A percentile compares a stretch with the other conserved stretches of the same genome.
Evolutionary conservation across 1,140 invertebrate genomes (phyloP).

Genomic region (Hypothenemus hampei): DNA sequence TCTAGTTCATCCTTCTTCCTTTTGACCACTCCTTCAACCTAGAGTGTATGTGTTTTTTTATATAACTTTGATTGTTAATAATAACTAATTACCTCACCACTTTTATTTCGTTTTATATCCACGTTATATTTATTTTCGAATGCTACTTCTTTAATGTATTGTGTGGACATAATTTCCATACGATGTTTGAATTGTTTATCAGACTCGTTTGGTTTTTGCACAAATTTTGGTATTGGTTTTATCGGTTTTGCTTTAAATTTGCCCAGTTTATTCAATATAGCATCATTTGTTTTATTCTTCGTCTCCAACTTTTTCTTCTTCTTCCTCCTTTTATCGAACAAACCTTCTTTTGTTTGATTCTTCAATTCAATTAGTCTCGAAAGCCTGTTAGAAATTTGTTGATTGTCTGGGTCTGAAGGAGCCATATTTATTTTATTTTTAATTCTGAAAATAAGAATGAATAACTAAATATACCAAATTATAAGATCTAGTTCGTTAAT

Average conservation of each 20-base stretch:
- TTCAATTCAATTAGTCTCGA: conserved; percentile 55
- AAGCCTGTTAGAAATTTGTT: conserved; percentile 61
- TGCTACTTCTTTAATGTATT: conserved; percentile 48
- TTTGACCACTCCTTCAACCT: conserved; percentile 46
- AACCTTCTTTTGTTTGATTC: conserved; percentile 47
- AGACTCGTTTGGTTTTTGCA: conserved; percentile 48
- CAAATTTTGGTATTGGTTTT: conserved; percentile 49
- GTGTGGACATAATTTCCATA: conserved; percentile 47
- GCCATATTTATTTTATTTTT: conserved; percentile 62
- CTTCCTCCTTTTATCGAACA: conserved; percentile 40
- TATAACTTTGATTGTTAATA: conserved; percentile 5
- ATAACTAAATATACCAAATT: no score
- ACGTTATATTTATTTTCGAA: conserved; percentile 56
- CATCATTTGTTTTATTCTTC: conserved; percentile 1
- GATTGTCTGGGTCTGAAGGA: conserved; percentile 58
- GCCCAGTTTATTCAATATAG: conserved; percentile 7
- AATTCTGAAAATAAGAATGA: conserved; percentile 49
- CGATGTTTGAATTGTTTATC: conserved; percentile 46
- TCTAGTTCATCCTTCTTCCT: conserved; percentile 47
- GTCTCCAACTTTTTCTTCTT: no score
- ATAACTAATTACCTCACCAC: conserved; percentile 41
- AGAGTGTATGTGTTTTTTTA: conserved; percentile 10
- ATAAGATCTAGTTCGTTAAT: conserved; percentile 13
- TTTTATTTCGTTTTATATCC: conserved; percentile 48
- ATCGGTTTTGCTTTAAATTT: conserved; percentile 43